Percentiles rank a stretch among this genome's conserved stretches.
phyloP scores from a whole-genome alignment of 2,888 invertebrate species.

The Brassicogethes aeneus region DNA sequence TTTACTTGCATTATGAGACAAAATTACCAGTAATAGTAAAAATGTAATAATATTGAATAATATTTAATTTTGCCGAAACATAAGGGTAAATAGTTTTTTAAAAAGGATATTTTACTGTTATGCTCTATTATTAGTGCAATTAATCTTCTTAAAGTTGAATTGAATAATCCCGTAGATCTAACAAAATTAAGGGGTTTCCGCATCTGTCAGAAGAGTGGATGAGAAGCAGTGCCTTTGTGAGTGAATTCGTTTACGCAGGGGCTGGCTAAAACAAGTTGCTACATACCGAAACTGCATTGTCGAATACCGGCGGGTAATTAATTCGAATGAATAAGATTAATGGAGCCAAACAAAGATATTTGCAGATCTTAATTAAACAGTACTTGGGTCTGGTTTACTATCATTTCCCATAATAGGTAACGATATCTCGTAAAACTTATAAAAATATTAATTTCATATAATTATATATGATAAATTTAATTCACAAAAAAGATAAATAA shows the following conservation, averaged over 20 bases:
- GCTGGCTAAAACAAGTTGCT: slow-evolving; percentile 12
- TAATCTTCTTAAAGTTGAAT: not conserved
- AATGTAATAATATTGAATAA: too few species aligned
- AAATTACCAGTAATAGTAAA: too few species aligned
- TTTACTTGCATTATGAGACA: too few species aligned
- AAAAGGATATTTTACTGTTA: slow-evolving; percentile 3
- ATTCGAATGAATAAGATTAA: slow-evolving; percentile 25
- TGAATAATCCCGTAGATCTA: not conserved
- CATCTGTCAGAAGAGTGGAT: too few species aligned
- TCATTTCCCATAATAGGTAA: too few species aligned
- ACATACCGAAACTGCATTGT: slow-evolving; percentile 19
- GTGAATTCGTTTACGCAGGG: slow-evolving; percentile 2
- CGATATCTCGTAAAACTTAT: too few species aligned
- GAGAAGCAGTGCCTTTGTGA: slow-evolving; percentile 13
- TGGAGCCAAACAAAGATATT: slow-evolving; percentile 23
- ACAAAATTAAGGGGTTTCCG: slow-evolving; percentile 10
- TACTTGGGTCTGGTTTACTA: slow-evolving; percentile 6
- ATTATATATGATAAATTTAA: too few species aligned
- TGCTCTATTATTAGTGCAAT: not conserved
- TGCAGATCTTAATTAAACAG: slow-evolving; percentile 23
- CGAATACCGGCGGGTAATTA: slow-evolving; percentile 20
- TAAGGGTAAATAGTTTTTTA: too few species aligned
- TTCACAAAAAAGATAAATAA: too few species aligned
- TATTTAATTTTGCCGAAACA: too few species aligned
- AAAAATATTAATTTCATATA: too few species aligned